These are phyloP conservation scores for Samia ricini DNA, from an alignment of 1,140 invertebrate species.

Conservation along the genomic window DNA sequence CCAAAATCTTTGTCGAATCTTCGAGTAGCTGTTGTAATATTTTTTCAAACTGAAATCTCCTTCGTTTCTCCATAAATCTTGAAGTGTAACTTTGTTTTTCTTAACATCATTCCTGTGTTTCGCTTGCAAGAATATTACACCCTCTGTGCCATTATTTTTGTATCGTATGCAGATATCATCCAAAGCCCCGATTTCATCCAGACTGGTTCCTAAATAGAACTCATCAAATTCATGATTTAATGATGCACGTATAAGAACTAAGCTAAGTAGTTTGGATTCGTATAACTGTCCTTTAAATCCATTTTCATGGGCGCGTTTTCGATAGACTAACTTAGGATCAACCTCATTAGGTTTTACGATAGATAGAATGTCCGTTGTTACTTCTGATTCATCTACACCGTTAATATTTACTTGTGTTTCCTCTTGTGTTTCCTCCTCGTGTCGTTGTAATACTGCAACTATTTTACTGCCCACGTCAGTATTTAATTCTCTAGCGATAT, in stretches of 20 bases:
- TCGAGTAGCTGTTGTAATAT: conserved; percentile 18
- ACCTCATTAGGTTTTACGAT: not conserved
- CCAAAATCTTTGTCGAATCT: conserved; percentile 12
- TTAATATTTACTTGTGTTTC: not conserved
- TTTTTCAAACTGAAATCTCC: conserved; percentile 10
- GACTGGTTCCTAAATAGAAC: conserved; percentile 6
- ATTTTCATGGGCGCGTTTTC: not conserved
- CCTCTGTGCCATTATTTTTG: not conserved
- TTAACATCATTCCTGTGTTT: conserved; percentile 16
- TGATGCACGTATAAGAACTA: conserved; percentile 1
- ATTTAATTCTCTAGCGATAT: conserved; percentile 4
- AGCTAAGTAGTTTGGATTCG: conserved; percentile 7
- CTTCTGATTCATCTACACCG: not conserved
- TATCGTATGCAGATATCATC: conserved; percentile 13
- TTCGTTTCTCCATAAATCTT: conserved; percentile 1
- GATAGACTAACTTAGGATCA: not conserved
- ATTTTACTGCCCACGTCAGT: not conserved
- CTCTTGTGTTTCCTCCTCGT: not conserved
- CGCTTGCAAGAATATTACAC: conserved; percentile 16
- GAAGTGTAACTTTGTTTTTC: conserved; percentile 3
- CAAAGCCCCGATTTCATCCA: conserved; percentile 5
- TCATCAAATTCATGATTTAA: not conserved
- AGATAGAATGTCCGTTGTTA: not conserved
- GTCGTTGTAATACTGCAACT: not conserved
- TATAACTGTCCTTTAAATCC: conserved; percentile 11